These are phyloP conservation scores for Trematocara zebra DNA, from an alignment of 2,113 vertebrate species.

Conservation along the genomic window DNA sequence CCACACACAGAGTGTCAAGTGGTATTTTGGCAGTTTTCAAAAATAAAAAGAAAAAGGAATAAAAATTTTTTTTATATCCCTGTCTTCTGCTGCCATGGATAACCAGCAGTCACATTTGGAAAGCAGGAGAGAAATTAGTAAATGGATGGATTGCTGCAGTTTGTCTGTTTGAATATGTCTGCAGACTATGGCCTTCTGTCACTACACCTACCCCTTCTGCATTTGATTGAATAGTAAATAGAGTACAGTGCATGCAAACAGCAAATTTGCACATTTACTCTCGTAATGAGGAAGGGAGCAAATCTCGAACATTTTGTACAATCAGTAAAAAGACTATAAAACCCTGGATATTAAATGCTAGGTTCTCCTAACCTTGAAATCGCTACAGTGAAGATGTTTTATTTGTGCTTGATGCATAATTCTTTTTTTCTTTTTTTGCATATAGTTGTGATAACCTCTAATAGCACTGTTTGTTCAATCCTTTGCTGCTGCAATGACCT, in stretches of 20 bases:
- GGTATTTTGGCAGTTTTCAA: neutral
- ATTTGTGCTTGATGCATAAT: neutral
- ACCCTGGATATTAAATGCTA: neutral
- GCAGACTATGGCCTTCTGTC: constrained; percentile 23
- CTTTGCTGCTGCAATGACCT: constrained; percentile 28
- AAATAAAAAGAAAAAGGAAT: neutral
- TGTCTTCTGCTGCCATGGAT: neutral
- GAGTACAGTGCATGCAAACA: constrained; percentile 3
- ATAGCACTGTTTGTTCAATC: constrained; percentile 29
- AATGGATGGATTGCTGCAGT: neutral
- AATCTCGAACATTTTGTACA: neutral
- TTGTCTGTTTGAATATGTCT: constrained; percentile 21
- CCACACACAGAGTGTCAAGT: neutral
- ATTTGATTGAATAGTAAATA: constrained; percentile 20
- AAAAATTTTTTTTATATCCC: neutral
- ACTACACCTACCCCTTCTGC: neutral
- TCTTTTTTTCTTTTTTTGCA: neutral
- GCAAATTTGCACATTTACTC: neutral
- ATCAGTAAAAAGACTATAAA: neutral
- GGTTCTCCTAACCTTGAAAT: neutral
- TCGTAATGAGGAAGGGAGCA: neutral
- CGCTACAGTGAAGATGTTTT: neutral
- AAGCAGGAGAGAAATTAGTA: constrained; percentile 28
- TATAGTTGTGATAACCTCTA: constrained; percentile 32
- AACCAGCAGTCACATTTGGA: neutral